Percentiles rank a stretch among this genome's conserved stretches.
These are phyloP conservation scores for Carcina quercana DNA, from an alignment of 2,888 invertebrate genomes.

Conservation along the genomic window DNA sequence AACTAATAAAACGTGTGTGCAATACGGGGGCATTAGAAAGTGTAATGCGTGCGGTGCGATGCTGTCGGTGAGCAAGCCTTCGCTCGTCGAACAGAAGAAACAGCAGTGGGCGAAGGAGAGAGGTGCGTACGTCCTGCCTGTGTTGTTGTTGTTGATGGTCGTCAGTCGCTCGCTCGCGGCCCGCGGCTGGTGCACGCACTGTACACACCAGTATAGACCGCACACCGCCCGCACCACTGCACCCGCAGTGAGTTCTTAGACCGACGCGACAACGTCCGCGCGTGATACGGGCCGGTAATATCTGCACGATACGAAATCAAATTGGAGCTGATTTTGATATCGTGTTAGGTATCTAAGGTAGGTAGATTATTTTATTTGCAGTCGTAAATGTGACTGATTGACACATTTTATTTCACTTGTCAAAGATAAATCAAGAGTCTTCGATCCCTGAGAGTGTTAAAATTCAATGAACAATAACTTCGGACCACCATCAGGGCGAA, in stretches of 20 bases:
- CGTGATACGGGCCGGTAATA: conserved; percentile 21
- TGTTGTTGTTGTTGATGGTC: too few species aligned
- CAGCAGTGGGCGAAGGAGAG: conserved; percentile 95
- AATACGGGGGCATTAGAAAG: conserved; percentile 66
- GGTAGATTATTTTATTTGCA: too few species aligned
- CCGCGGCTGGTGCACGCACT: conserved; percentile 1
- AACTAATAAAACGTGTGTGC: conserved; percentile 53
- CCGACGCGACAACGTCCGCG: conserved; percentile 24
- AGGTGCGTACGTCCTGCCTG: conserved; percentile 74
- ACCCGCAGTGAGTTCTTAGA: conserved; percentile 30
- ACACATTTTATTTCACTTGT: too few species aligned
- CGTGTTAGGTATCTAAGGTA: conserved; percentile 22
- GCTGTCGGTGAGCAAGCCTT: conserved; percentile 71
- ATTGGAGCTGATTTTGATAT: conserved; percentile 22
- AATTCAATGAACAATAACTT: too few species aligned
- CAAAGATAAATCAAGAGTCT: too few species aligned
- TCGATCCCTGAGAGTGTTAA: too few species aligned
- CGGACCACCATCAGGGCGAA: too few species aligned
- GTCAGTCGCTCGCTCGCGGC: conserved; percentile 1
- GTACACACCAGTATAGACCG: background rate
- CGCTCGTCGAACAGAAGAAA: conserved; percentile 90
- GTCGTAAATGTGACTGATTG: too few species aligned
- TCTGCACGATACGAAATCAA: conserved; percentile 18
- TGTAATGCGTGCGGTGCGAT: conserved; percentile 66
- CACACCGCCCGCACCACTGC: conserved; percentile 15